Conservation (phyloP, 2,888 invertebrate genomes). For the Scrobipalpa atriplicella region DNA sequence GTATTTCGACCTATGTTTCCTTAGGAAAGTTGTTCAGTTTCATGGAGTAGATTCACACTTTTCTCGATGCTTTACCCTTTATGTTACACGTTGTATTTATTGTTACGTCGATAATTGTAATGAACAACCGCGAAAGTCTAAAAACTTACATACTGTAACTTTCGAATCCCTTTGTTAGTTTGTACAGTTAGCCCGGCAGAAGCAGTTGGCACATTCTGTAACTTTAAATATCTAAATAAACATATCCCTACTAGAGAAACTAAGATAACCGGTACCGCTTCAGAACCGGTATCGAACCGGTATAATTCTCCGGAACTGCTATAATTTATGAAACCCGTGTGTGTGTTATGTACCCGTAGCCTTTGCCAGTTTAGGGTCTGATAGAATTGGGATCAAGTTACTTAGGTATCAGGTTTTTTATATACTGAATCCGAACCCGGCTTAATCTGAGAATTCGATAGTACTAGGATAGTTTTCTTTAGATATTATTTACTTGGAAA, state of each 20-base stretch:
- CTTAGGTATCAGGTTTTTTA: not conserved
- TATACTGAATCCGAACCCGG: not conserved
- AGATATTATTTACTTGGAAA: too few species aligned
- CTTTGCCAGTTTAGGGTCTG: slow-evolving; percentile 13
- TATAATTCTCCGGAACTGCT: not conserved
- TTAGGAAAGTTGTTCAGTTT: too few species aligned
- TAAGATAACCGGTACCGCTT: slow-evolving; percentile 15
- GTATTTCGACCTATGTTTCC: too few species aligned
- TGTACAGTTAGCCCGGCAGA: too few species aligned
- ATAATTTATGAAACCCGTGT: not conserved
- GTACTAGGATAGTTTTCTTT: not conserved
- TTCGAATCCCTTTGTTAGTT: too few species aligned
- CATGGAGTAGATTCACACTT: too few species aligned
- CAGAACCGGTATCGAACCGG: not conserved
- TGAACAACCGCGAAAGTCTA: too few species aligned
- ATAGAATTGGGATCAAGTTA: slow-evolving; percentile 8
- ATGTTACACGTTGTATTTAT: too few species aligned
- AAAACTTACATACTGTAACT: too few species aligned
- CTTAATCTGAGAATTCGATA: not conserved
- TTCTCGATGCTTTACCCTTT: too few species aligned
- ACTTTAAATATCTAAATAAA: not conserved
- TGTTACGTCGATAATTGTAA: too few species aligned
- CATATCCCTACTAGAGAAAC: not conserved
- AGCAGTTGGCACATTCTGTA: too few species aligned
- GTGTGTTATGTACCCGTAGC: not conserved